Evolutionary conservation across 2,797 vertebrate genomes (phyloP).

Genomic region (Acropternis orthonyx): DNA sequence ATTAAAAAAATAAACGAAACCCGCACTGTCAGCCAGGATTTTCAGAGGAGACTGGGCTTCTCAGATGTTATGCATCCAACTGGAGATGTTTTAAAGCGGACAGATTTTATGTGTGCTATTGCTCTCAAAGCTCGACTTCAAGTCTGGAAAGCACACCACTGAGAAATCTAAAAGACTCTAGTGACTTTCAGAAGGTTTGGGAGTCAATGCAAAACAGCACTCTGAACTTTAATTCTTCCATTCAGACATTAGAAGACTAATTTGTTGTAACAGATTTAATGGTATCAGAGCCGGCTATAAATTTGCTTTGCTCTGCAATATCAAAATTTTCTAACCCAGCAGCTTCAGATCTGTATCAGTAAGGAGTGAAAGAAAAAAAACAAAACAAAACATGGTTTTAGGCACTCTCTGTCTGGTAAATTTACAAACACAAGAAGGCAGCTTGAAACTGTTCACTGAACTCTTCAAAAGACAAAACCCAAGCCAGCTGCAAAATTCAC

Average conservation of each 20-base stretch:
- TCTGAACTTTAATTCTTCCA: background rate
- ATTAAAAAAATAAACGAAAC: background rate
- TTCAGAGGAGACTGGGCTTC: background rate
- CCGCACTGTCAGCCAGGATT: background rate
- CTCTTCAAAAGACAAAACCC: background rate
- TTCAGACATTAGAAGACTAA: background rate
- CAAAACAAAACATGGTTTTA: background rate
- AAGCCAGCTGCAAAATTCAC: background rate
- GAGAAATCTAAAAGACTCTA: background rate
- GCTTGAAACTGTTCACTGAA: background rate
- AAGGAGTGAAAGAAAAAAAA: rapidly evolving
- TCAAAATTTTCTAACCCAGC: background rate
- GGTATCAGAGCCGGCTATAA: background rate
- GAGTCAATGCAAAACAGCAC: background rate
- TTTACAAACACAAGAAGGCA: background rate
- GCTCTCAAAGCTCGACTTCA: background rate
- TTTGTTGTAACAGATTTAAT: background rate
- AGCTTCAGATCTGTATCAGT: background rate
- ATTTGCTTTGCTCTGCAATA: background rate
- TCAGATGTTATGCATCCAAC: background rate
- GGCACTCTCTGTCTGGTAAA: background rate
- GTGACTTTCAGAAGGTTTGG: background rate
- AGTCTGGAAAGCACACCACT: background rate
- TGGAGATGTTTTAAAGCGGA: rapidly evolving
- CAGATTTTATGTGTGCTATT: background rate